phyloP scores from a whole-genome alignment of 2,113 vertebrate genomes.

The Catharus bicknelli region DNA sequence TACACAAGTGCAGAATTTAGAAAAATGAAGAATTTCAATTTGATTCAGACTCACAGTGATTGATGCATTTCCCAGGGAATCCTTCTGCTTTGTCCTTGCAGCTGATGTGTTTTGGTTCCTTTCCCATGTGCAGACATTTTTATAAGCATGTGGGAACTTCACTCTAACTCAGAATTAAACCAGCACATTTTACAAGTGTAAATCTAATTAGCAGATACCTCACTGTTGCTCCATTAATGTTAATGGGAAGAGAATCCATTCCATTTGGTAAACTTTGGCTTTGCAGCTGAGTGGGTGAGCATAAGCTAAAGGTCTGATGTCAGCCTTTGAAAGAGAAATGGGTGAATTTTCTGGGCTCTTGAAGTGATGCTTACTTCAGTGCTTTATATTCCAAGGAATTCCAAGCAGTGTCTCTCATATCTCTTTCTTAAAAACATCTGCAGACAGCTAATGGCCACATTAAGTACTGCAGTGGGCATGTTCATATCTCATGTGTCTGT shows the following conservation, averaged over 20 bases:
- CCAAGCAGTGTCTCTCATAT: not conserved
- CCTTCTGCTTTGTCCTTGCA: not conserved
- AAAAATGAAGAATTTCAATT: not conserved
- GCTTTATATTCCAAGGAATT: not conserved
- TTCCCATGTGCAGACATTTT: not conserved
- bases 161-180: not conserved
- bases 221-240: not conserved
- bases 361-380: not conserved
- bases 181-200: not conserved
- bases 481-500: not conserved
- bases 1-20: not conserved
- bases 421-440: not conserved
- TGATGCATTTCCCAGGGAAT: not conserved
- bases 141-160: not conserved
- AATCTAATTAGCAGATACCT: not conserved
- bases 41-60: not conserved
- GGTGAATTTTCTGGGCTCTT: not conserved
- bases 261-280: not conserved
- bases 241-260: not conserved
- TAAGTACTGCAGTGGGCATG: not conserved
- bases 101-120: not conserved
- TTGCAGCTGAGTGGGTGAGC: not conserved
- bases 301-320: not conserved
- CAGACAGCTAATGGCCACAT: not conserved
- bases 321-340: slow-evolving; percentile 4